These are phyloP conservation scores for Heliocidaris tuberculata DNA, from an alignment of 35 echinoderm and acorn worm genomes.

Conservation along the genomic window DNA sequence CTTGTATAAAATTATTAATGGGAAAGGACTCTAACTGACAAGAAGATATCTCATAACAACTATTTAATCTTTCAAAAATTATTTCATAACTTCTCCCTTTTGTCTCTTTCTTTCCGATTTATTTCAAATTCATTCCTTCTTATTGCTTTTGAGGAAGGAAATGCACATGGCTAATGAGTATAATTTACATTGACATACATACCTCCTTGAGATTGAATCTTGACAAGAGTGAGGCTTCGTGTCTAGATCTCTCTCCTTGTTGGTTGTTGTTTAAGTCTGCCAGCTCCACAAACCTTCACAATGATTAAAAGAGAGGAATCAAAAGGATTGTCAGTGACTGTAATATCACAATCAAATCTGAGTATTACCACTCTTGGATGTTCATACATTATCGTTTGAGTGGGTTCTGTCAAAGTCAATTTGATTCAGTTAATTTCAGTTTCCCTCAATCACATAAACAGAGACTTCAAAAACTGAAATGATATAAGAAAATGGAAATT, in stretches of 20 bases:
- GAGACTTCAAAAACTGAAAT: not conserved
- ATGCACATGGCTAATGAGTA: too few relatives aligned
- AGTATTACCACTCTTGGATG: not conserved
- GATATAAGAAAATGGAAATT: not conserved
- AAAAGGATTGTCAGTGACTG: not conserved
- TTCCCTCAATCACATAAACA: not conserved
- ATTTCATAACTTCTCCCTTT: too few relatives aligned
- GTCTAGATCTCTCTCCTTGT: slow-evolving; percentile 51
- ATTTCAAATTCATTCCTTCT: too few relatives aligned
- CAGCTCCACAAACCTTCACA: slow-evolving; percentile 61
- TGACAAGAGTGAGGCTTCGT: slow-evolving; percentile 56
- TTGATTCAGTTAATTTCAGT: not conserved
- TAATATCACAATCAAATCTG: not conserved
- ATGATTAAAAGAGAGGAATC: not conserved
- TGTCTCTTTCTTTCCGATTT: too few relatives aligned
- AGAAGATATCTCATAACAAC: too few relatives aligned
- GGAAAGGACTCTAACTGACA: too few relatives aligned
- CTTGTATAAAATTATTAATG: too few relatives aligned
- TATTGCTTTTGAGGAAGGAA: too few relatives aligned
- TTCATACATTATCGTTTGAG: not conserved
- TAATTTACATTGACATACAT: not conserved
- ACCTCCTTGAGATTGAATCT: slow-evolving; percentile 62
- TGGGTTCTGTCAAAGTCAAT: not conserved
- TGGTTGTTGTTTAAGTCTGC: slow-evolving; percentile 41
- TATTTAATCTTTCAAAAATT: too few relatives aligned